These are phyloP conservation scores for Otus sunia DNA, from an alignment of 2,113 vertebrate genomes.

Conservation along the genomic window DNA sequence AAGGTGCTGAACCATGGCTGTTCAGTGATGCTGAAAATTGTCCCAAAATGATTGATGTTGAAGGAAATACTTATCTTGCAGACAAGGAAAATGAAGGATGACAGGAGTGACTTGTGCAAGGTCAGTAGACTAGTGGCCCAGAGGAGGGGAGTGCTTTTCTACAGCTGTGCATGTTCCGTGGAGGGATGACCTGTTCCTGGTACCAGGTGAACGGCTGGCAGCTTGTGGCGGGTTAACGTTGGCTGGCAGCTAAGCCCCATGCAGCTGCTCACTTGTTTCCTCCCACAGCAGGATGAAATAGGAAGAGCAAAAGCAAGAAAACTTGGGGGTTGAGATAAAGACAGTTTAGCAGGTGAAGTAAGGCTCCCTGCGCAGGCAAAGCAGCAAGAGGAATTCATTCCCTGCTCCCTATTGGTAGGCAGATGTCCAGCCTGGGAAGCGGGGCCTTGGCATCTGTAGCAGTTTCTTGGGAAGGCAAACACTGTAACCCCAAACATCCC, in stretches of 20 bases:
- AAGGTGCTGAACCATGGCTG: background rate
- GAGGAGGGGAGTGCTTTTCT: background rate
- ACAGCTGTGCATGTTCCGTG: background rate
- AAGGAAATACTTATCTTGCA: background rate
- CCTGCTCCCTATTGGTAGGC: rapidly evolving
- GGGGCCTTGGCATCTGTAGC: background rate
- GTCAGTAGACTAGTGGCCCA: background rate
- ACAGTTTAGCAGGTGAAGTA: background rate
- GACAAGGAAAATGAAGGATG: background rate
- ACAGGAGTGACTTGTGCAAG: background rate
- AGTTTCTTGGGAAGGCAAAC: background rate
- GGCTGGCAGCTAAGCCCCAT: background rate
- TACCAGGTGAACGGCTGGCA: background rate
- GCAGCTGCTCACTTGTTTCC: background rate
- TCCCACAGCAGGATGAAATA: background rate
- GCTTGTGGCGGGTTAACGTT: rapidly evolving
- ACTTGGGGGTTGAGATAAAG: background rate
- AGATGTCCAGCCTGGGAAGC: background rate
- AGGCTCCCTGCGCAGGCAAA: background rate
- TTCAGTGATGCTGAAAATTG: background rate
- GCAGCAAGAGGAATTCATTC: background rate
- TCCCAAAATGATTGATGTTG: background rate
- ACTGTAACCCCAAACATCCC: background rate
- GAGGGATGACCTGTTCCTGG: background rate
- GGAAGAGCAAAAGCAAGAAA: background rate